Evolutionary conservation across 2,888 invertebrate genomes (phyloP).

Genomic region (Caenorhabditis sinica): DNA sequence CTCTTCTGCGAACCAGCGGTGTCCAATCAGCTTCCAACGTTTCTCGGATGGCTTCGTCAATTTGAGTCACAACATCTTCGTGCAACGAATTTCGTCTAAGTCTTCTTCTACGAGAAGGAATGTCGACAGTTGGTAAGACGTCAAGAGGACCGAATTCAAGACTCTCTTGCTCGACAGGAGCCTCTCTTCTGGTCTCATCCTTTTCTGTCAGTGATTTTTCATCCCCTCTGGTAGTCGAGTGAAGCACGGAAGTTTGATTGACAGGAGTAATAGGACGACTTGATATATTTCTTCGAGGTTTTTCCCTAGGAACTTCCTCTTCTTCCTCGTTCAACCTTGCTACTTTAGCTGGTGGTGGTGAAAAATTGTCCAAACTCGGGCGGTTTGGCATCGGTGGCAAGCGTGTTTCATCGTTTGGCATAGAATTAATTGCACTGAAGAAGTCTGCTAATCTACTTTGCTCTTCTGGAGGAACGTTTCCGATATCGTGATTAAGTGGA

Average conservation of each 20-base stretch:
- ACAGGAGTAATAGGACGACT: conserved; percentile 45
- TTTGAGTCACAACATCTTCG: conserved; percentile 30
- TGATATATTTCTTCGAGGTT: conserved; percentile 19
- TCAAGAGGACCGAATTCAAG: background rate
- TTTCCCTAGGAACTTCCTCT: conserved; percentile 21
- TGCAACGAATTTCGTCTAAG: conserved; percentile 3
- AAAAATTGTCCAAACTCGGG: background rate
- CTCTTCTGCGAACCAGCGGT: conserved; percentile 15
- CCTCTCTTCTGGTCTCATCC: background rate
- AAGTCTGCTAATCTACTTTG: background rate
- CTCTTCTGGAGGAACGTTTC: background rate
- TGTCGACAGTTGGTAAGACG: background rate
- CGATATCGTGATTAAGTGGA: conserved; percentile 1
- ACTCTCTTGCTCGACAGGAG: background rate
- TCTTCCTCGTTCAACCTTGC: background rate
- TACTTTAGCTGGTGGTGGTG: conserved; percentile 30
- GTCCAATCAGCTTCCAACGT: conserved; percentile 25
- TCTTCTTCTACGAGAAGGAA: conserved; percentile 6
- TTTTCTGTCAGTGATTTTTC: background rate
- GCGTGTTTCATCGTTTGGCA: background rate
- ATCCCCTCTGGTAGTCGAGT: conserved; percentile 5
- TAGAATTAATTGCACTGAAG: background rate
- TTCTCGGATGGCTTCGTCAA: conserved; percentile 31
- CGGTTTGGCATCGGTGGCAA: conserved; percentile 27
- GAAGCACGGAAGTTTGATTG: conserved; percentile 30